Evolutionary conservation across 2,797 vertebrate genomes (phyloP).

Genomic region (Gobio occitaniae): DNA sequence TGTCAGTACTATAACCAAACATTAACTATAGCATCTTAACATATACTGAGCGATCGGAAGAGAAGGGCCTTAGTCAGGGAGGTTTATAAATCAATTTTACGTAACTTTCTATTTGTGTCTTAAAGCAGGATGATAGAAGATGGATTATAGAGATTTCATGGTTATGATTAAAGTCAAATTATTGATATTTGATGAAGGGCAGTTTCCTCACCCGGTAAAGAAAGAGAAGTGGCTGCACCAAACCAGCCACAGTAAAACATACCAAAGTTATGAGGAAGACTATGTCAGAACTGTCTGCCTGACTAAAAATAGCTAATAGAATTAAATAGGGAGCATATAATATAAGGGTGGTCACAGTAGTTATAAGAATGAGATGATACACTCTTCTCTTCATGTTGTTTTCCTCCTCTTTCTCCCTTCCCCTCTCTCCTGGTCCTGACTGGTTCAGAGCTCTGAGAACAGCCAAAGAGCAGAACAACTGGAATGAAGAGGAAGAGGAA

Average conservation of each 20-base stretch:
- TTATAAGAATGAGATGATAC: slow-evolving; percentile 57
- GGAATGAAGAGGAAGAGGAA: neutral
- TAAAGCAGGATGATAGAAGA: neutral
- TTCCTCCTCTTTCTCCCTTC: slow-evolving; percentile 44
- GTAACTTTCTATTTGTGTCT: neutral
- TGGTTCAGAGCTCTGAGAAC: slow-evolving; percentile 43
- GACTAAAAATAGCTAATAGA: slow-evolving; percentile 13
- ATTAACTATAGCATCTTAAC: too few species aligned
- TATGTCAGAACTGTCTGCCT: neutral
- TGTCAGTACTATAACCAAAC: neutral
- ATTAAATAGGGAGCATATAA: neutral
- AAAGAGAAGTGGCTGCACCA: slow-evolving; percentile 13
- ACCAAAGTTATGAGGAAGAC: neutral
- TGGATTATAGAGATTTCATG: neutral
- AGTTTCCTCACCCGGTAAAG: slow-evolving; percentile 13
- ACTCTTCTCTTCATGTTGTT: slow-evolving; percentile 67
- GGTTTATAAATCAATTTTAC: neutral
- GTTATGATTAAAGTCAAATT: neutral
- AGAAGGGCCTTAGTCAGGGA: too few species aligned
- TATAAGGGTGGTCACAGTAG: neutral
- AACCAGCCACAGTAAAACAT: neutral
- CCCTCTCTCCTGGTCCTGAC: slow-evolving; percentile 44
- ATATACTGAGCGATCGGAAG: too few species aligned
- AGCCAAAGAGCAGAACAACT: slow-evolving; percentile 3
- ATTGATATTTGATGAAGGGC: neutral